Conservation (phyloP, 2,888 invertebrate species). For the Eupithecia inturbata region DNA sequence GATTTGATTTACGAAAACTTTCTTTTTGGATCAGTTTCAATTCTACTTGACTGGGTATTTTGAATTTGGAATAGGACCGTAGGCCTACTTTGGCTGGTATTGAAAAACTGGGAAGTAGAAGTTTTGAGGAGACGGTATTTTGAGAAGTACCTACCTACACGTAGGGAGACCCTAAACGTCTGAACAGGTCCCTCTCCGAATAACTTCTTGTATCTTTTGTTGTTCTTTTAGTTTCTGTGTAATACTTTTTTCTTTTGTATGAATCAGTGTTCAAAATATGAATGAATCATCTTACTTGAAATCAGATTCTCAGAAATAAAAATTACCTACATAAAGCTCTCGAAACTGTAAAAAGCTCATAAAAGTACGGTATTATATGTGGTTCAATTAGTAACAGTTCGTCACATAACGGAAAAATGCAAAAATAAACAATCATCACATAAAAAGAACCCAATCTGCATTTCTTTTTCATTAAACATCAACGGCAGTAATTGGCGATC, state of each 20-base stretch:
- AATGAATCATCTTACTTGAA: constrained; percentile 7
- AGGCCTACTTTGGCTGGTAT: neutral
- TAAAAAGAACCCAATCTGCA: constrained; percentile 39
- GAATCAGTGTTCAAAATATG: neutral
- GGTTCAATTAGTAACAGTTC: constrained; percentile 27
- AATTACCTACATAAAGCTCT: constrained; percentile 5
- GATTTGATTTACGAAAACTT: constrained; percentile 49
- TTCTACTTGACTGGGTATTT: constrained; percentile 37
- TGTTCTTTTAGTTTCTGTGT: neutral
- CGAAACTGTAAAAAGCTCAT: constrained; percentile 10
- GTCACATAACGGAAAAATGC: constrained; percentile 32
- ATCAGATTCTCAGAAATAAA: neutral
- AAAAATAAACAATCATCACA: constrained; percentile 23
- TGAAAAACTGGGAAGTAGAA: neutral
- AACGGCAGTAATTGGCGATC: constrained; percentile 19
- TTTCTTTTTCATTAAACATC: constrained; percentile 25
- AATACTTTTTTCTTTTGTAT: neutral
- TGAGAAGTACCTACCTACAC: neutral
- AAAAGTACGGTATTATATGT: constrained; percentile 15
- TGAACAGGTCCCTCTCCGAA: neutral
- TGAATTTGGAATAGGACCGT: constrained; percentile 14
- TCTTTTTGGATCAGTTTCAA: constrained; percentile 44
- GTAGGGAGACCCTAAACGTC: neutral
- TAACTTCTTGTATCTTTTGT: neutral
- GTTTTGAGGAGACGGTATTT: neutral